Percentiles rank a stretch among this genome's conserved stretches.
These are phyloP conservation scores for Slavum lentiscoides DNA, from an alignment of 2,888 invertebrate species.

Conservation along the genomic window DNA sequence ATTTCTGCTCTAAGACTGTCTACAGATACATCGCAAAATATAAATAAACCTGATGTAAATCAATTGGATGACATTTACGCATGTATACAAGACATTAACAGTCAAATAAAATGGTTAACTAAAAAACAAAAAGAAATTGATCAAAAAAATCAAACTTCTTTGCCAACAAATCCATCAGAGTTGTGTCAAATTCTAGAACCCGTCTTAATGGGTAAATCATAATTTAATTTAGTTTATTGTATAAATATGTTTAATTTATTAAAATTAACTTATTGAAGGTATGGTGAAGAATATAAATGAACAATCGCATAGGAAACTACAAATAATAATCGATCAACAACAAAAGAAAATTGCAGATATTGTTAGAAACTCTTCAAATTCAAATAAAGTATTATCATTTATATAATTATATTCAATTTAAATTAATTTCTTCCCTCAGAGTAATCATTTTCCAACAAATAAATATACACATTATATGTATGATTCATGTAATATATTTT, in stretches of 20 bases:
- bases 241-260: not conserved
- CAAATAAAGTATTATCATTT: conserved; percentile 11
- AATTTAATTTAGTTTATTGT: not conserved
- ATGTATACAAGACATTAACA: not conserved
- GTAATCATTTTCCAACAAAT: no score
- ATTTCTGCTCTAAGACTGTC: conserved; percentile 5
- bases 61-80: conserved; percentile 8
- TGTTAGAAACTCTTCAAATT: not conserved
- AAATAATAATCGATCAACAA: conserved; percentile 10
- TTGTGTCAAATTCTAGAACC: conserved; percentile 13
- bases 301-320: conserved; percentile 3
- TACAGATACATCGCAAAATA: not conserved
- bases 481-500: no score
- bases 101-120: conserved; percentile 6
- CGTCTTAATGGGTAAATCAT: not conserved
- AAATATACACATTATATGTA: no score
- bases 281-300: conserved; percentile 1
- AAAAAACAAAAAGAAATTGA: conserved; percentile 32
- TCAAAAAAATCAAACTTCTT: conserved; percentile 6
- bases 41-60: not conserved
- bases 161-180: not conserved
- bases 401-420: no score
- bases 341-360: conserved; percentile 24
- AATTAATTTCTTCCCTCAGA: no score
- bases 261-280: not conserved